phyloP scores from a whole-genome alignment of 2,888 invertebrate species.

The Dryomyza anilis region DNA sequence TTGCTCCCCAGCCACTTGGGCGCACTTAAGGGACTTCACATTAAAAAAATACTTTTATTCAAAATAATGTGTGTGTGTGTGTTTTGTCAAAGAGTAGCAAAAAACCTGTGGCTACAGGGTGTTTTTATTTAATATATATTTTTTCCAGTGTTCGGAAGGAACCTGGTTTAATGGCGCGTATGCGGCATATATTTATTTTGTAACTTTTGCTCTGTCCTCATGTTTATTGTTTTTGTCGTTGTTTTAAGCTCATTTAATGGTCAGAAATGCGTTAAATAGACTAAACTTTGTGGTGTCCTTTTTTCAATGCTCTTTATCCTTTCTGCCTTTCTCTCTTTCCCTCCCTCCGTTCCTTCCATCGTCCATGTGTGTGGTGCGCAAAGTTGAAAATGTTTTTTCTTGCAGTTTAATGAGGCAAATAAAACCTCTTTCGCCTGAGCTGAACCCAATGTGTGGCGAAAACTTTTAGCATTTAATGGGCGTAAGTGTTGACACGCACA shows the following conservation, averaged over 20 bases:
- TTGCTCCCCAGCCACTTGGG: constrained; percentile 7
- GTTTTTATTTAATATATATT: no score
- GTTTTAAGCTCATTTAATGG: constrained; percentile 11
- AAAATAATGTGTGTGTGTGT: neutral
- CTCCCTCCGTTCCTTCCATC: neutral
- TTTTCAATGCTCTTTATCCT: neutral
- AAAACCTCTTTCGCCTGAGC: constrained; percentile 41
- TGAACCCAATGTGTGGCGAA: neutral
- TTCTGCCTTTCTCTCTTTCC: neutral
- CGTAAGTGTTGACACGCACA: neutral
- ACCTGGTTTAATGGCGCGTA: constrained; percentile 46
- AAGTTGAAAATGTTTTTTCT: constrained; percentile 41
- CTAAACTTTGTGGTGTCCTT: neutral
- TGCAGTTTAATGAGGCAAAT: constrained; percentile 55
- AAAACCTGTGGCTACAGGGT: no score
- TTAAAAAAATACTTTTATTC: neutral
- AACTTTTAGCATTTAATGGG: constrained; percentile 18
- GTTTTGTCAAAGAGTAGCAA: no score
- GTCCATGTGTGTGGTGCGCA: neutral
- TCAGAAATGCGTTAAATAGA: constrained; percentile 13
- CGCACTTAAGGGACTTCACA: constrained; percentile 6
- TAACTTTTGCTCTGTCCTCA: constrained; percentile 8
- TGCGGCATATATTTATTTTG: constrained; percentile 43
- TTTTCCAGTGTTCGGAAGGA: no score
- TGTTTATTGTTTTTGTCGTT: constrained; percentile 11